Evolutionary conservation across 2,888 invertebrate species (phyloP), one percentile per base, ranked within the genome.

Genomic region (Drosophila anomalata): DNA sequence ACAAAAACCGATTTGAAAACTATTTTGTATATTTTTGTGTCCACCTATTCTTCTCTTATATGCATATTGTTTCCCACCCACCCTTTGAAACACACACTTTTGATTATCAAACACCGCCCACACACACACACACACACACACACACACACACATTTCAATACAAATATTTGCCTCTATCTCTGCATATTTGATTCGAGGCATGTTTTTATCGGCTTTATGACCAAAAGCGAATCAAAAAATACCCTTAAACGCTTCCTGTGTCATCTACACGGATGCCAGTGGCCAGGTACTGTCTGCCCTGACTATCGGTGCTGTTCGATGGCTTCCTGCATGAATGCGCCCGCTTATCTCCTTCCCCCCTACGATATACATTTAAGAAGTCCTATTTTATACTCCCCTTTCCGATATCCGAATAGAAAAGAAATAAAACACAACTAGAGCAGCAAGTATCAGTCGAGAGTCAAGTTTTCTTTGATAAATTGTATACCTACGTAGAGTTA

Each of bases 201-300:
- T 65, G 65, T 22, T 41, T 66, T 36, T 41, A 31, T 52, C 46
- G 65, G 56, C 50, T 65, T 24, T 24, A 12, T 53, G 67, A 47
- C 29, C 46, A 53, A 33, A 83, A 90, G 90, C 91, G 74, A 80
- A 87, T 76, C 89, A 86, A 93, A 93, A 95, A 94, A 94, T 96
- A 94, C 96, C 96, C 92, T 94, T 95, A 93, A 97, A 97, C 94
- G 97, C 96, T 94, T 96, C 96, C 93, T 96, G 95, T 94, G 97
- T 97, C 94, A 95, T 96, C 94, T 97, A 97, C 95, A 97, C 97
- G 94, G 97, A 97, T 94, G 96, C 96, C 93, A 96, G 96, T 94
- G 97, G 96, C 95, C 97, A 97, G 97, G 97, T 97, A 82, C 71
- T 67, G 69, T 73, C 76, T 73, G 78, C 42, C 61, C 48, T 62